These are phyloP conservation scores for Manacus vitellinus DNA, from an alignment of 2,113 vertebrate species.

Conservation along the genomic window DNA sequence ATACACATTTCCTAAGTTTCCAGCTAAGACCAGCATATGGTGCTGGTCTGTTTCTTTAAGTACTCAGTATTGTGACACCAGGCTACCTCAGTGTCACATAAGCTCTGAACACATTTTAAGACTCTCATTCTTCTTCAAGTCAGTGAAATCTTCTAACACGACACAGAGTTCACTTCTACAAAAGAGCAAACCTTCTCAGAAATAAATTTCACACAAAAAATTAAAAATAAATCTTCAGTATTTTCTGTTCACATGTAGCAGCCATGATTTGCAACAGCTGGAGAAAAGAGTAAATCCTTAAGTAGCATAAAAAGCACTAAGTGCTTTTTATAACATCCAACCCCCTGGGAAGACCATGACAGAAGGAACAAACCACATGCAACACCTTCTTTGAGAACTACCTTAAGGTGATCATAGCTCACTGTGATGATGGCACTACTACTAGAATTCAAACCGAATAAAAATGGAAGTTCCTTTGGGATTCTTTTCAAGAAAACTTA, in stretches of 20 bases:
- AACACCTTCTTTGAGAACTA: background rate
- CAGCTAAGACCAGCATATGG: background rate
- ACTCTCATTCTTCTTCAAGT: background rate
- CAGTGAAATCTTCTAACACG: background rate
- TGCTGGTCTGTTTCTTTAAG: background rate
- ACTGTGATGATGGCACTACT: background rate
- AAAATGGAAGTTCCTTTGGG: background rate
- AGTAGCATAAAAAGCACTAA: background rate
- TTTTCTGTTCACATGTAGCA: background rate
- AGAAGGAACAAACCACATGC: background rate
- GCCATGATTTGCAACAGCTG: background rate
- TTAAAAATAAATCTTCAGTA: background rate
- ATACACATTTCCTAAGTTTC: background rate
- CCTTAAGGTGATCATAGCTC: background rate
- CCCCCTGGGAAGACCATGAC: background rate
- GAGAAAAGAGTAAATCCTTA: background rate
- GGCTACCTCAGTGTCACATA: background rate
- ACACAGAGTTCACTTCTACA: background rate
- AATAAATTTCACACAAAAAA: background rate
- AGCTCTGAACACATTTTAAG: background rate
- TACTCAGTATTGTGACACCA: background rate
- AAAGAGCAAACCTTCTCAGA: background rate
- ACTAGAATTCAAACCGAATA: background rate
- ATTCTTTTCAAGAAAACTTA: background rate
- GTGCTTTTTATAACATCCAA: background rate